These are phyloP conservation scores for Lacerta viridis DNA, from an alignment of 2,797 vertebrate species.

Conservation along the genomic window DNA sequence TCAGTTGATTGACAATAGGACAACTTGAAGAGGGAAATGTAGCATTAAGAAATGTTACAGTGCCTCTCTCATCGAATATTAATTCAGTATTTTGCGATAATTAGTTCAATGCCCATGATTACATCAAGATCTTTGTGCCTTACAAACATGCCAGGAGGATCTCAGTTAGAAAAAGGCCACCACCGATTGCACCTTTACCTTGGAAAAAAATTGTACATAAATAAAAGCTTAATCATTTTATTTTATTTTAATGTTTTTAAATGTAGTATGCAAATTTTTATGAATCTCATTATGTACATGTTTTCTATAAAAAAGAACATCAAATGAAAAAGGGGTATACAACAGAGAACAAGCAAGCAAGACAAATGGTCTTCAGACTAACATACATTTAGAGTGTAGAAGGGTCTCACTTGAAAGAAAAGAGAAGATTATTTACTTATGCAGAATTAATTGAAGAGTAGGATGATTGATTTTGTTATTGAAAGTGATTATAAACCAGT, in stretches of 20 bases:
- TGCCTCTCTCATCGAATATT: not conserved
- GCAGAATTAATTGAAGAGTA: slow-evolving; percentile 23
- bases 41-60: not conserved
- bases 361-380: not conserved
- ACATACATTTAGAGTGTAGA: not conserved
- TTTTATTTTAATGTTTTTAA: not conserved
- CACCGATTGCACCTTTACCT: slow-evolving; percentile 35
- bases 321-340: not conserved
- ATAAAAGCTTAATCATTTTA: slow-evolving; percentile 16
- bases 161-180: slow-evolving; percentile 9
- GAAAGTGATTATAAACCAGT: slow-evolving; percentile 38
- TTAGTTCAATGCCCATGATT: not conserved
- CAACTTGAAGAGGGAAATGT: no score
- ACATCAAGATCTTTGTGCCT: not conserved
- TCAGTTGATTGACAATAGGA: not conserved
- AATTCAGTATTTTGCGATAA: not conserved
- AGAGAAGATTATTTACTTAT: slow-evolving; percentile 15
- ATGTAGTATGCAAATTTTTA: slow-evolving; percentile 24
- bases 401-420: slow-evolving; percentile 16
- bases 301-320: slow-evolving; percentile 7
- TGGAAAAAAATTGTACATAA: slow-evolving; percentile 17
- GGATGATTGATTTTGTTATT: slow-evolving; percentile 23
- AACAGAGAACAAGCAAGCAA: not conserved
- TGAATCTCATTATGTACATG: not conserved
- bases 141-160: not conserved